These are phyloP conservation scores for Apis laboriosa DNA, from an alignment of 1,140 invertebrate species.

Conservation along the genomic window DNA sequence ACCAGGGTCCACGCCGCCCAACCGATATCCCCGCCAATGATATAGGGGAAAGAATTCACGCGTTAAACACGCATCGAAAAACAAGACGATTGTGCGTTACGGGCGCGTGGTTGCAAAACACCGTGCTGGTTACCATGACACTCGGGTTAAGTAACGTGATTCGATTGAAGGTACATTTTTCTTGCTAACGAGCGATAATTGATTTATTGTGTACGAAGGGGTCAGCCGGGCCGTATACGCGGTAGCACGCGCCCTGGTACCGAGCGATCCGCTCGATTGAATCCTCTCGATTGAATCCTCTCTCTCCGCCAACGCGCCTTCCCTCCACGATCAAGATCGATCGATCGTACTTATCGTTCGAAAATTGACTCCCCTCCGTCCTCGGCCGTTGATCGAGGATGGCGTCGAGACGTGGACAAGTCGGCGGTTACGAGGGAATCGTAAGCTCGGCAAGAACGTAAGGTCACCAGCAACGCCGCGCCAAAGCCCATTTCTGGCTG, in stretches of 20 bases:
- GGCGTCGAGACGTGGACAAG: too few species aligned
- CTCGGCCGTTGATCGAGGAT: too few species aligned
- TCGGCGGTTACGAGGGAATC: neutral
- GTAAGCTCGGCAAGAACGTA: neutral
- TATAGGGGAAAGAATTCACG: slow-evolving; percentile 8
- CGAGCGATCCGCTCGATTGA: slow-evolving; percentile 44
- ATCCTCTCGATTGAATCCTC: slow-evolving; percentile 42
- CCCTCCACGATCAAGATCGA: neutral
- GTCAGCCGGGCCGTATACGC: slow-evolving; percentile 57
- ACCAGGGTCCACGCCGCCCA: too few species aligned
- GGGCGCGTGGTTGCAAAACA: slow-evolving; percentile 26
- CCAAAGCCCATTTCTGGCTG: too few species aligned
- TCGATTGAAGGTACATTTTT: slow-evolving; percentile 76
- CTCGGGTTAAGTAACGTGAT: slow-evolving; percentile 72
- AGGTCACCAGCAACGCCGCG: neutral
- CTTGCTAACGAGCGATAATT: slow-evolving; percentile 75
- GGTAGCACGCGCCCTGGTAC: slow-evolving; percentile 56
- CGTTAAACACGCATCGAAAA: neutral
- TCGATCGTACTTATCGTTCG: neutral
- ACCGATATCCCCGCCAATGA: neutral
- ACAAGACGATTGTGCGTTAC: neutral
- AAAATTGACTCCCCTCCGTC: too few species aligned
- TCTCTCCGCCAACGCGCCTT: neutral
- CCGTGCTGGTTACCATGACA: slow-evolving; percentile 50
- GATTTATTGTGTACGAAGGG: slow-evolving; percentile 70